Conservation (phyloP, 2,888 invertebrate genomes). For the Ecdyonurus torrentis region DNA sequence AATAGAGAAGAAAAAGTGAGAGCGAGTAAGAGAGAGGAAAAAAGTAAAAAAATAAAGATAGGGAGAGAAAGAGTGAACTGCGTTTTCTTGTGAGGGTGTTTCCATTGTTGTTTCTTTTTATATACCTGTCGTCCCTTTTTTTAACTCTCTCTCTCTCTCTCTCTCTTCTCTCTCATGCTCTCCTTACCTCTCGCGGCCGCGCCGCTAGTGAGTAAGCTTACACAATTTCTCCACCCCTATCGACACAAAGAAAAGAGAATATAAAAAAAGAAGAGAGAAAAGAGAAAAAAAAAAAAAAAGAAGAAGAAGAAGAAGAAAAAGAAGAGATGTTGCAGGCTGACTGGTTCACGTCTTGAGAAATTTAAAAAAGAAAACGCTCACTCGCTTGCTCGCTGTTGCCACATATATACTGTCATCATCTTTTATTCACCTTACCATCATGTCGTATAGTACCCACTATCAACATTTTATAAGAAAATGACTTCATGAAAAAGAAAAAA, state of each 20-base stretch:
- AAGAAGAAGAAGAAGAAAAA: neutral
- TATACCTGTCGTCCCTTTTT: neutral
- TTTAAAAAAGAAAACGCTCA: neutral
- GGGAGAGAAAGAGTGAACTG: neutral
- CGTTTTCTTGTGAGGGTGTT: neutral
- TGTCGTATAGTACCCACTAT: neutral
- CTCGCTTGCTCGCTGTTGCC: slow-evolving; percentile 1
- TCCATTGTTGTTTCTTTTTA: neutral
- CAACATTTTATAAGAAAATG: neutral
- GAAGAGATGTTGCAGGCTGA: neutral
- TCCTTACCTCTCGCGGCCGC: neutral
- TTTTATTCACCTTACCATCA: neutral
- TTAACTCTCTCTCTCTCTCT: neutral
- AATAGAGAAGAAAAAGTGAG: neutral
- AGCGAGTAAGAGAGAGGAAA: too few species aligned
- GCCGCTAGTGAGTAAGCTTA: neutral
- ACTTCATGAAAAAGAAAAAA: too few species aligned
- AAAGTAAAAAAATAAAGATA: neutral
- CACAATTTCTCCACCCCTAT: neutral
- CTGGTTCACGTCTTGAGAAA: neutral
- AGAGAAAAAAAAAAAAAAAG: too few species aligned
- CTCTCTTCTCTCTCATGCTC: neutral
- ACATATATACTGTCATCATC: neutral
- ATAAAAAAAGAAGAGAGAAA: too few species aligned
- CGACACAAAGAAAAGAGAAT: neutral